Percentiles rank a stretch among this genome's conserved stretches.
Evolutionary conservation across 1,140 invertebrate species (phyloP).

Genomic region (Drosophila mauritiana): DNA sequence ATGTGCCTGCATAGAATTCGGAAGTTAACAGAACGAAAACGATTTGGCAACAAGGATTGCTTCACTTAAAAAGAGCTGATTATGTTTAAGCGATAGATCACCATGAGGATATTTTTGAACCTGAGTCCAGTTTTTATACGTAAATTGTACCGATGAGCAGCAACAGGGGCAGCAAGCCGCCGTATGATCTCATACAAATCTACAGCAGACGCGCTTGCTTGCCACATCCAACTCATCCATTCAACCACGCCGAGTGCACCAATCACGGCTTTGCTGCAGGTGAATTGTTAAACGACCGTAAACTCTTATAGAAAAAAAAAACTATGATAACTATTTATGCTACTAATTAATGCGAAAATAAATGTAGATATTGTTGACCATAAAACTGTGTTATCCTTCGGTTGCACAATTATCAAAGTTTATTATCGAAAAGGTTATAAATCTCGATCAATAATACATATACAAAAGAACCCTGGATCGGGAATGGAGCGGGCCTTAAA

Average conservation of each 20-base stretch:
- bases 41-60: slow-evolving; percentile 29
- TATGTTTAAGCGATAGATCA: slow-evolving; percentile 39
- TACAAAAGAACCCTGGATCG: slow-evolving; percentile 35
- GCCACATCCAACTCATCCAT: slow-evolving; percentile 12
- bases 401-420: slow-evolving; percentile 55
- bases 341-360: slow-evolving; percentile 78
- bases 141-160: slow-evolving; percentile 16
- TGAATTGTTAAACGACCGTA: slow-evolving; percentile 51
- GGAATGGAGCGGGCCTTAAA: slow-evolving; percentile 40
- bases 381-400: slow-evolving; percentile 27
- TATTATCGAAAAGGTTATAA: slow-evolving; percentile 52
- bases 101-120: slow-evolving; percentile 15
- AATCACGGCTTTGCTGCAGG: slow-evolving; percentile 31
- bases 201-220: slow-evolving; percentile 47
- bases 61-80: slow-evolving; percentile 53
- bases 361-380: slow-evolving; percentile 81
- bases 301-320: slow-evolving; percentile 24
- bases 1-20: slow-evolving; percentile 86
- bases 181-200: slow-evolving; percentile 72
- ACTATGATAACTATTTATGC: slow-evolving; percentile 75
- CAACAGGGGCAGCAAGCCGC: slow-evolving; percentile 22
- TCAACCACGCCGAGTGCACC: slow-evolving; percentile 1
- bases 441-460: slow-evolving; percentile 40
- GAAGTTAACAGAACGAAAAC: slow-evolving; percentile 43
- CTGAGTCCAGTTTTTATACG: slow-evolving; percentile 39